Evolutionary conservation across 2,797 vertebrate species (phyloP).

Genomic region (Pachyuromys duprasi): DNA sequence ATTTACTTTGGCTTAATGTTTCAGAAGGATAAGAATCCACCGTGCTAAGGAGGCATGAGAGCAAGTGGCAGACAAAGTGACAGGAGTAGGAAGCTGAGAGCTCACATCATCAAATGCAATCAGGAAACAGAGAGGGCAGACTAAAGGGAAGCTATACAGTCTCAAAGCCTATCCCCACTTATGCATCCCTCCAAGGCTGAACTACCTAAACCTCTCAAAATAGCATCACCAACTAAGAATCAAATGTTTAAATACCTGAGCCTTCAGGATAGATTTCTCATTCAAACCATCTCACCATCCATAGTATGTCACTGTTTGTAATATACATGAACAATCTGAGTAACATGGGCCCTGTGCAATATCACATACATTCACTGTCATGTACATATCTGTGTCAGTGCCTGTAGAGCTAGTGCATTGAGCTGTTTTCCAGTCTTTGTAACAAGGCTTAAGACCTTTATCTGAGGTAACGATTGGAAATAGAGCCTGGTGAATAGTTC

Average conservation of each 20-base stretch:
- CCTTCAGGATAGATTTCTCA: background rate
- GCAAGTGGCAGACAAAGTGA: background rate
- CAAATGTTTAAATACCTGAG: background rate
- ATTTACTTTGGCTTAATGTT: background rate
- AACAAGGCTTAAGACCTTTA: background rate
- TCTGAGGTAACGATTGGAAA: background rate
- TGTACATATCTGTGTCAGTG: background rate
- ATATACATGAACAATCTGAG: background rate
- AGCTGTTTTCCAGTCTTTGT: background rate
- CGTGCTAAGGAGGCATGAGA: background rate
- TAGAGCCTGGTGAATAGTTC: background rate
- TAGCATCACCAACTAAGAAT: background rate
- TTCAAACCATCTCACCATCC: background rate
- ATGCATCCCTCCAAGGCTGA: background rate
- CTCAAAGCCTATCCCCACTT: background rate
- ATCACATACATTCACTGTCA: background rate
- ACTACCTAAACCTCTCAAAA: background rate
- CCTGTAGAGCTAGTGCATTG: background rate
- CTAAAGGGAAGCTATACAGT: background rate
- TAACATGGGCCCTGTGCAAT: background rate
- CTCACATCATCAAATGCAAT: background rate
- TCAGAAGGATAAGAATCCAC: background rate
- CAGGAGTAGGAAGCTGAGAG: background rate
- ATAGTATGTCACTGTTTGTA: slow-evolving; percentile 19
- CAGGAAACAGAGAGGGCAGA: background rate